A percentile compares a stretch with the other conserved stretches of the same genome.
Evolutionary conservation across 2,888 invertebrate species (phyloP).

Genomic region (Ormyrus pomaceus): DNA sequence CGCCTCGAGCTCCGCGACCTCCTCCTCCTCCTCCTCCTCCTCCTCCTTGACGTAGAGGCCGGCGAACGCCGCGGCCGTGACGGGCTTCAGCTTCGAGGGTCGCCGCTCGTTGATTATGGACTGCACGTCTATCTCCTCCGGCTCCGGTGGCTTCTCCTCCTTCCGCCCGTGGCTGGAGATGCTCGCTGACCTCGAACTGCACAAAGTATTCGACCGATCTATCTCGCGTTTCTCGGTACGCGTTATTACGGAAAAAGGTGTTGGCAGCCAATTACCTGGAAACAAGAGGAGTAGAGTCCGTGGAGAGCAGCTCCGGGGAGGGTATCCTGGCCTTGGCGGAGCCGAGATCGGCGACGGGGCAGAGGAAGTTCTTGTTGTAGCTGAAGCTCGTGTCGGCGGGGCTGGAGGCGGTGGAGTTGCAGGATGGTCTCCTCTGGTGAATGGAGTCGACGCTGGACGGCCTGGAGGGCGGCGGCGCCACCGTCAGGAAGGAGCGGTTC

Average conservation of each 20-base stretch:
- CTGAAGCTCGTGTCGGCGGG: constrained; percentile 20
- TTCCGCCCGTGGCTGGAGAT: constrained; percentile 45
- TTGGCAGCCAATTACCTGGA: constrained; percentile 38
- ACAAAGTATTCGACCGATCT: background rate
- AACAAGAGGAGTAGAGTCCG: constrained; percentile 54
- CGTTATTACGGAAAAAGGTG: background rate
- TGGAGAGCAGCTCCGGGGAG: constrained; percentile 50
- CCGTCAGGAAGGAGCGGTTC: constrained; percentile 64
- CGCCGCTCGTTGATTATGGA: constrained; percentile 73
- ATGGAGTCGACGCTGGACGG: constrained; percentile 62
- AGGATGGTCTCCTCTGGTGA: constrained; percentile 60
- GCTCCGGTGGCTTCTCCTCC: constrained; percentile 51
- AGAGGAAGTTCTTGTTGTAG: constrained; percentile 45
- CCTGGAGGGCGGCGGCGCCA: constrained; percentile 54
- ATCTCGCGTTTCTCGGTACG: background rate
- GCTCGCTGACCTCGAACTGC: constrained; percentile 52
- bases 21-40: constrained; percentile 41
- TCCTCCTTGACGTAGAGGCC: constrained; percentile 63
- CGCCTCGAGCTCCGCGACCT: background rate
- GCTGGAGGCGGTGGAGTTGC: constrained; percentile 53
- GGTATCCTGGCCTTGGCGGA: constrained; percentile 56
- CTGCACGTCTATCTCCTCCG: constrained; percentile 69
- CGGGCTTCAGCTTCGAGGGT: constrained; percentile 68
- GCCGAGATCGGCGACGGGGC: constrained; percentile 49
- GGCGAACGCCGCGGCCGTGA: constrained; percentile 15